phyloP scores from a whole-genome alignment of 2,888 invertebrate species.

The Epinotia brunnichana region DNA sequence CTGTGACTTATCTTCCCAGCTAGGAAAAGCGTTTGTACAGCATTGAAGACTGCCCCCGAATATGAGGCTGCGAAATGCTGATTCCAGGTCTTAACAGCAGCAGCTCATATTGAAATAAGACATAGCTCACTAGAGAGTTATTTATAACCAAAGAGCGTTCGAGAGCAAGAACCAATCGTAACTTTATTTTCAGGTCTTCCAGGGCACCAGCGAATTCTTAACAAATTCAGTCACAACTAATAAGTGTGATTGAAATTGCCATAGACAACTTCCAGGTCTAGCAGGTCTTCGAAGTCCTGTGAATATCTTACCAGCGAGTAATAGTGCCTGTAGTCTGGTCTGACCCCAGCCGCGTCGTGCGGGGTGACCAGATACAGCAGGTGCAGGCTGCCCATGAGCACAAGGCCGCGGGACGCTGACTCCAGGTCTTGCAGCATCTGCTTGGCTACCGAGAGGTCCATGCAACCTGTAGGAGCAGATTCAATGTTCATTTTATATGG shows the following conservation, averaged over 20 bases:
- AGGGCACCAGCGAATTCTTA: no score
- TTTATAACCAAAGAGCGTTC: no score
- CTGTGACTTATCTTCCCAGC: no score
- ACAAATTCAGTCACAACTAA: no score
- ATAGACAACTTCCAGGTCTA: background rate
- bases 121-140: no score
- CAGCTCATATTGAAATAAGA: no score
- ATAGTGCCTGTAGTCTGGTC: conserved; percentile 80
- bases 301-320: conserved; percentile 83
- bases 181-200: no score
- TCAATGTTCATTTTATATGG: no score
- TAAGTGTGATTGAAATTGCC: no score
- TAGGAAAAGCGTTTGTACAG: no score
- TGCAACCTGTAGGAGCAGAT: conserved; percentile 84
- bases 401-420: conserved; percentile 88
- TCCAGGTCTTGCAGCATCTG: conserved; percentile 89
- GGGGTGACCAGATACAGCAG: conserved; percentile 94
- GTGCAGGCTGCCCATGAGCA: conserved; percentile 92
- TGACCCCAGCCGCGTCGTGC: conserved; percentile 86
- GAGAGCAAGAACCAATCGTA: no score
- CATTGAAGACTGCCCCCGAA: conserved; percentile 90
- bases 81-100: conserved; percentile 89
- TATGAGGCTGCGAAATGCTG: conserved; percentile 89
- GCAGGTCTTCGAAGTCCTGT: background rate
- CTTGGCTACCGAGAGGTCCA: conserved; percentile 89